Evolutionary conservation across 2,888 invertebrate species (phyloP), one percentile per base, ranked within the genome.

Genomic region (Agrochola lota): DNA sequence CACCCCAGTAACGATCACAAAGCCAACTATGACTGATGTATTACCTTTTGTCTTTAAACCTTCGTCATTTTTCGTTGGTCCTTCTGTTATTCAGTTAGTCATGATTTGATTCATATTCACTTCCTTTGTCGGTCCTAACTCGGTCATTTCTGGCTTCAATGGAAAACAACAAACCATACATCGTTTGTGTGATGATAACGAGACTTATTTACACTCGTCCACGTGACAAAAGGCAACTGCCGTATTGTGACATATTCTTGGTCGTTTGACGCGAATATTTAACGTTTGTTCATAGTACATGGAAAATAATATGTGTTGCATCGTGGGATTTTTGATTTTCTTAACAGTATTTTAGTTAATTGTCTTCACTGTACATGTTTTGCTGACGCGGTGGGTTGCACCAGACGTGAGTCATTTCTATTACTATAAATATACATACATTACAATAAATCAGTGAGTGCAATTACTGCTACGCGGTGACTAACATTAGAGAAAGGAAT

Each of bases 111-210:
- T 62, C 15, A 67, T 30, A 55, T 55, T 63, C 62, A 35, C 20
- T 55, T 9, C 26, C 43, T 30, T 26, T 66, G 43, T n/a, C 35
- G 43, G 23, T 26, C 62, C 30, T 62, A n/a, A 59, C 30, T 52
- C 20, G 30, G 26, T 26, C 2, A 43, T 80, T 59, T 40, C 63
- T 60, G n/a, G 30, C 67, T 52, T 59, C 40, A 76, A 67, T 43
- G 35, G 30, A 30, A 79, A 64, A 30, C 52, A 66, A 43, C 15
- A 26, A 35, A 46, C n/a, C 35, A 15, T 2, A 23, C 7, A 57
- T 81, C 46, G 70, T 59, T 59, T 59, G n/a, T 82, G 62, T 59
- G 71, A 35, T 15, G 57, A 17, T 57, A 26, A 69, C 20, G 57
- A n/a, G n/a, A 59, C 26, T 63, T 74, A 26, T 73, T 64, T 69